Percentiles rank a stretch among this genome's conserved stretches.
These are phyloP conservation scores for Lomographa bimaculata DNA, from an alignment of 2,888 invertebrate genomes.

Conservation along the genomic window DNA sequence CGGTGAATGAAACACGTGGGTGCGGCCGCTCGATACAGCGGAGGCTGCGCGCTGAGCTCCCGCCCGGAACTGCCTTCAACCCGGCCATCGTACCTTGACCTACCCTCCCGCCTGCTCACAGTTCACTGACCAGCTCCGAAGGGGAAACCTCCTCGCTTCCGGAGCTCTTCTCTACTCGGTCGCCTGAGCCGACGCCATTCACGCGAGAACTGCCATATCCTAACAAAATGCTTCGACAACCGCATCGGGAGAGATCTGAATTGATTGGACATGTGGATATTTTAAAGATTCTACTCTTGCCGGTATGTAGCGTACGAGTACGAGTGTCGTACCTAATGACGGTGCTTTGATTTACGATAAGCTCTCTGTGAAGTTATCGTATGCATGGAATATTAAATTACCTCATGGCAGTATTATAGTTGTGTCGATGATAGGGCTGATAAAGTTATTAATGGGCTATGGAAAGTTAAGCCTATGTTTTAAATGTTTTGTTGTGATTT, in stretches of 20 bases:
- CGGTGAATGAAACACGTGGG: conserved; percentile 72
- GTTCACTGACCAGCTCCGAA: conserved; percentile 39
- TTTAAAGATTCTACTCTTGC: conserved; percentile 51
- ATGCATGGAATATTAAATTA: conserved; percentile 36
- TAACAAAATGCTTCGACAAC: conserved; percentile 46
- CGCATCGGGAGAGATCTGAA: conserved; percentile 48
- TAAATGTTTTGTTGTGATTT: conserved; percentile 27
- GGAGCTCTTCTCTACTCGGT: conserved; percentile 52
- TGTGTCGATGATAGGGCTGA: conserved; percentile 34
- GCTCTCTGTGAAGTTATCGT: conserved; percentile 43
- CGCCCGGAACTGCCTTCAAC: conserved; percentile 49
- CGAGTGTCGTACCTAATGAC: conserved; percentile 49
- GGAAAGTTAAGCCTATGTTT: conserved; percentile 27
- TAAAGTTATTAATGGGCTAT: conserved; percentile 33
- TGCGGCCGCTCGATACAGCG: conserved; percentile 70
- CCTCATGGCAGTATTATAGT: conserved; percentile 26
- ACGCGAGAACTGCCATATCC: conserved; percentile 48
- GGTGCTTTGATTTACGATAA: conserved; percentile 58
- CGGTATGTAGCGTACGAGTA: conserved; percentile 41
- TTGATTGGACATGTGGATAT: conserved; percentile 50
- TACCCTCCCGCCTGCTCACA: conserved; percentile 40
- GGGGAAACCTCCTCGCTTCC: conserved; percentile 38
- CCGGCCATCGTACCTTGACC: conserved; percentile 52
- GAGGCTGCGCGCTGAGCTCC: conserved; percentile 69
- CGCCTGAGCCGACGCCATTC: conserved; percentile 46